phyloP scores from a whole-genome alignment of 2,797 vertebrate genomes.

The Serranus cabrilla region DNA sequence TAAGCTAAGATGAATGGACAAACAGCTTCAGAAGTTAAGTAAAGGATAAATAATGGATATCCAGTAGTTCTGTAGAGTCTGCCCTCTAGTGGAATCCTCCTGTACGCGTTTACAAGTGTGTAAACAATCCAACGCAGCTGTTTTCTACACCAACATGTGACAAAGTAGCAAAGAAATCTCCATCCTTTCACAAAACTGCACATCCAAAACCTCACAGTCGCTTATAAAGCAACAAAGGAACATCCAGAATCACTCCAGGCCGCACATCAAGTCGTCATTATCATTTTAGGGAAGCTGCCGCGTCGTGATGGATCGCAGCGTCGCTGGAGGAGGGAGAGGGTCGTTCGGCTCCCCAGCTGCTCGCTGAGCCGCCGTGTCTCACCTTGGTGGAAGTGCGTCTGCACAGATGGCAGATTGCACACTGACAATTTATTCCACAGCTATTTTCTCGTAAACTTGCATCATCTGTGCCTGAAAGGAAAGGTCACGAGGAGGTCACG shows the following conservation, averaged over 20 bases:
- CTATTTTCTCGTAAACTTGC: slow-evolving; percentile 40
- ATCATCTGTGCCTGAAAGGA: slow-evolving; percentile 30
- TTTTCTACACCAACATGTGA: too few relatives aligned
- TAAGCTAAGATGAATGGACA: too few relatives aligned
- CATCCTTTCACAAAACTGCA: not conserved
- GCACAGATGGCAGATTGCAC: slow-evolving; percentile 67
- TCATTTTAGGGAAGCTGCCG: slow-evolving; percentile 4
- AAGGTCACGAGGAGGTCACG: slow-evolving; percentile 44
- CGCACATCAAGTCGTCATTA: not conserved
- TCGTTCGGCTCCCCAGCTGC: slow-evolving; percentile 47
- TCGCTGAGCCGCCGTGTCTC: slow-evolving; percentile 29
- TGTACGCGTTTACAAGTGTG: too few relatives aligned
- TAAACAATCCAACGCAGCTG: too few relatives aligned
- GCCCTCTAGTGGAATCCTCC: too few relatives aligned
- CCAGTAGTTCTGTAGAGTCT: too few relatives aligned
- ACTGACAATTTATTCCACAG: slow-evolving; percentile 46
- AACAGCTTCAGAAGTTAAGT: too few relatives aligned
- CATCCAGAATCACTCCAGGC: not conserved
- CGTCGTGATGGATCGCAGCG: too few relatives aligned
- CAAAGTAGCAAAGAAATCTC: too few relatives aligned
- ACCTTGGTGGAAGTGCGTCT: slow-evolving; percentile 42
- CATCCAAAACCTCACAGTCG: not conserved
- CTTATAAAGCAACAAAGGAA: not conserved
- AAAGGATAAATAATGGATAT: too few relatives aligned
- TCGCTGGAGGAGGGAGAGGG: slow-evolving; percentile 19